phyloP scores from a whole-genome alignment of 2,113 vertebrate species.

The Neolamprologus variostigma region DNA sequence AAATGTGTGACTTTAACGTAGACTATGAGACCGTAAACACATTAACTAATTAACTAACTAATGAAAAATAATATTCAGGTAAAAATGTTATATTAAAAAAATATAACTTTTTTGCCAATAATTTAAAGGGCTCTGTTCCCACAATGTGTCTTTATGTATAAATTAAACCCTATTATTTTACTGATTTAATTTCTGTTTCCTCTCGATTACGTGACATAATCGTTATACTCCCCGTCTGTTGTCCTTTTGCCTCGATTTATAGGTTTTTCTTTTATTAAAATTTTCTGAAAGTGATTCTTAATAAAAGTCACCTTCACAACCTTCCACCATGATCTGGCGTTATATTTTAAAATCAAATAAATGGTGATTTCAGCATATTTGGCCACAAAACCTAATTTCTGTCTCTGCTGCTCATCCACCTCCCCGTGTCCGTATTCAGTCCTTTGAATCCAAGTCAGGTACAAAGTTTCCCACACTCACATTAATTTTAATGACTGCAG shows the following conservation, averaged over 20 bases:
- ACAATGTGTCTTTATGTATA: background rate
- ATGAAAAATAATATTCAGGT: background rate
- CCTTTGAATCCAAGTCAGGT: background rate
- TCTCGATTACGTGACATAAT: background rate
- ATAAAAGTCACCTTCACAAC: background rate
- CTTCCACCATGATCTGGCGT: background rate
- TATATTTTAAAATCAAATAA: background rate
- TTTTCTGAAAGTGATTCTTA: background rate
- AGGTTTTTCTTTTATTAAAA: background rate
- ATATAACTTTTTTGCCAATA: background rate
- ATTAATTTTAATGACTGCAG: background rate
- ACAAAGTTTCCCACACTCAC: background rate
- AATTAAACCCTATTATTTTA: background rate
- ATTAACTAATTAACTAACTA: background rate
- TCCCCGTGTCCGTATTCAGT: background rate
- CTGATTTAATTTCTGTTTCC: background rate
- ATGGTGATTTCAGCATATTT: background rate
- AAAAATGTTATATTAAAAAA: background rate
- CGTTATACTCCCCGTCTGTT: background rate
- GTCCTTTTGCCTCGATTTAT: background rate
- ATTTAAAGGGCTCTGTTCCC: background rate
- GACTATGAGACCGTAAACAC: background rate
- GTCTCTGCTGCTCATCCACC: background rate
- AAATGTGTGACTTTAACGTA: background rate
- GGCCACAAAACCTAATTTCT: background rate